Conservation (phyloP, 2,113 vertebrate species). For the Larimichthys polyactis region DNA sequence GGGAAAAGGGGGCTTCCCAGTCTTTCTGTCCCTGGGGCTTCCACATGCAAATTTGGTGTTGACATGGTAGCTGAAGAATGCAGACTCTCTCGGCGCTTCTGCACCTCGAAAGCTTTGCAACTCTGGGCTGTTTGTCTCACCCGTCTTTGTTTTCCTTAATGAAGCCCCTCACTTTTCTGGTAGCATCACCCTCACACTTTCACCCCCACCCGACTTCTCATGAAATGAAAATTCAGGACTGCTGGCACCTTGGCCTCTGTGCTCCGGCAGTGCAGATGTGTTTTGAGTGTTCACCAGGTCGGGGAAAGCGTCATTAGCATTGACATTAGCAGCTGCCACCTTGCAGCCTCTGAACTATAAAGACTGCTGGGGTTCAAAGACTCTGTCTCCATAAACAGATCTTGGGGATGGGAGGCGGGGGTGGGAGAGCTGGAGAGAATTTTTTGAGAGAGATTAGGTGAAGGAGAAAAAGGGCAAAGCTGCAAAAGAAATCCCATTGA, state of each 20-base stretch:
- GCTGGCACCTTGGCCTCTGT: slow-evolving; percentile 39
- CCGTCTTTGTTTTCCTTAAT: slow-evolving; percentile 66
- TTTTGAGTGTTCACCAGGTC: slow-evolving; percentile 63
- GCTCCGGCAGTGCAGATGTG: slow-evolving; percentile 52
- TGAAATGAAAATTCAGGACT: slow-evolving; percentile 48
- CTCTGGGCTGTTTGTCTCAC: slow-evolving; percentile 41
- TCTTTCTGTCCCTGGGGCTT: slow-evolving; percentile 48
- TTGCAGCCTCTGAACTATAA: slow-evolving; percentile 78
- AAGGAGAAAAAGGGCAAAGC: slow-evolving; percentile 59
- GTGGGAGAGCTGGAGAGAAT: slow-evolving; percentile 36
- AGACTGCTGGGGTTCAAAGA: slow-evolving; percentile 79
- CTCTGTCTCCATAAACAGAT: slow-evolving; percentile 76
- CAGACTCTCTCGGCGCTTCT: slow-evolving; percentile 53
- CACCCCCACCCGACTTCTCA: slow-evolving; percentile 28
- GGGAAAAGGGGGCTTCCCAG: slow-evolving; percentile 40
- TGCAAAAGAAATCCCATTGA: slow-evolving; percentile 37
- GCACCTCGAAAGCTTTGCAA: slow-evolving; percentile 44
- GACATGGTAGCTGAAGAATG: slow-evolving; percentile 31
- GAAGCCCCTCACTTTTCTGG: slow-evolving; percentile 9
- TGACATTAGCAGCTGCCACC: slow-evolving; percentile 81
- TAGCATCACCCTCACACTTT: slow-evolving; percentile 10
- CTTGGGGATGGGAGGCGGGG: slow-evolving; percentile 57
- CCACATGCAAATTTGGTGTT: slow-evolving; percentile 51
- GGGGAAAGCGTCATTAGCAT: slow-evolving; percentile 77
- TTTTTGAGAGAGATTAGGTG: slow-evolving; percentile 55